Evolutionary conservation across 1,140 invertebrate species (phyloP).

Genomic region (Dendrolimus kikuchii): DNA sequence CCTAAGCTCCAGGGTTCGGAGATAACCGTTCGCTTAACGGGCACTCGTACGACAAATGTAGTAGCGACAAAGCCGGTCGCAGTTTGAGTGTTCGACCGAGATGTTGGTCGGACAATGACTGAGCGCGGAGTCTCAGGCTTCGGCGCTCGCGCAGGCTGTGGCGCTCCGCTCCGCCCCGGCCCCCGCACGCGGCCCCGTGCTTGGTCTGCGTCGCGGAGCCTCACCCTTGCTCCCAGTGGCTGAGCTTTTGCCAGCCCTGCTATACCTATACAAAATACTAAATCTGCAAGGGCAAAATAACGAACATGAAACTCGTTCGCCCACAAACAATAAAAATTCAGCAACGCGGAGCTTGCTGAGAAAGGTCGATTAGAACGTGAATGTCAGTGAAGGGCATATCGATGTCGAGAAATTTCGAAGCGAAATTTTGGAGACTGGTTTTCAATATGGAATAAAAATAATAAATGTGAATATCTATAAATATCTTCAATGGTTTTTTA

Average conservation of each 20-base stretch:
- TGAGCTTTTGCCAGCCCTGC: slow-evolving; percentile 51
- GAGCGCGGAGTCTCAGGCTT: slow-evolving; percentile 27
- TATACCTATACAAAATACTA: slow-evolving; percentile 40
- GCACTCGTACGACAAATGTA: slow-evolving; percentile 46
- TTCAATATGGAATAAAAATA: too few relatives aligned
- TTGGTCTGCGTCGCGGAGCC: slow-evolving; percentile 19
- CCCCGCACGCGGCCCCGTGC: slow-evolving; percentile 19
- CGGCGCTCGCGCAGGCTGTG: slow-evolving; percentile 38
- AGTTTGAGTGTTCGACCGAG: slow-evolving; percentile 44
- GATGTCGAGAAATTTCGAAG: too few relatives aligned
- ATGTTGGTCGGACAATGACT: slow-evolving; percentile 59
- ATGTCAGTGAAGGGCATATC: too few relatives aligned
- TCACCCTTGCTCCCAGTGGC: slow-evolving; percentile 33
- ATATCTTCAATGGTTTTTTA: too few relatives aligned
- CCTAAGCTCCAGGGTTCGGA: slow-evolving; percentile 50
- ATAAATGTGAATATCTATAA: too few relatives aligned
- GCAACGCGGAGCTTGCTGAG: slow-evolving; percentile 6
- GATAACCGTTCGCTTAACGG: slow-evolving; percentile 43
- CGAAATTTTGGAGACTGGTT: too few relatives aligned
- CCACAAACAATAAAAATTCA: slow-evolving; percentile 12
- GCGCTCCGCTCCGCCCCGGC: slow-evolving; percentile 26
- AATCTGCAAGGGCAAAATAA: slow-evolving; percentile 43
- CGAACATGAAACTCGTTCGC: slow-evolving; percentile 21
- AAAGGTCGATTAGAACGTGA: slow-evolving; percentile 14
- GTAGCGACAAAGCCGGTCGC: slow-evolving; percentile 48